These are phyloP conservation scores for Poecilia picta DNA, from an alignment of 2,797 vertebrate species.

Conservation along the genomic window DNA sequence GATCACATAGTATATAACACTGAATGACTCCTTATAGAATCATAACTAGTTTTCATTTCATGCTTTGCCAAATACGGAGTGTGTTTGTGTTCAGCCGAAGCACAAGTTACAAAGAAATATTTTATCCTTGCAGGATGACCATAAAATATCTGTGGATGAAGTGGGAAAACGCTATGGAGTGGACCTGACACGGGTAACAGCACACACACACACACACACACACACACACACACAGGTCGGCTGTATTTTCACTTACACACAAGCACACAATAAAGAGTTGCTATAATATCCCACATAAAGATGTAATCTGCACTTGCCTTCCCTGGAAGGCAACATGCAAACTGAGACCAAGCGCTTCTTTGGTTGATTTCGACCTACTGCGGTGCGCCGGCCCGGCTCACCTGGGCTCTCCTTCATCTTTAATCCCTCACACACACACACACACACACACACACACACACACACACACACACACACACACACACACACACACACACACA, in stretches of 20 bases:
- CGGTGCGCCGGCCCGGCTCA: conserved; percentile 31
- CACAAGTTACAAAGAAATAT: conserved; percentile 3
- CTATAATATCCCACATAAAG: conserved; percentile 20
- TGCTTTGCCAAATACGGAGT: conserved; percentile 11
- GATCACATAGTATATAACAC: not conserved
- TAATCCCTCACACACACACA: conserved; percentile 51
- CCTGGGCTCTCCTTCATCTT: conserved; percentile 53
- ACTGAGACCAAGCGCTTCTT: conserved; percentile 42
- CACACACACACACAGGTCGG: not conserved
- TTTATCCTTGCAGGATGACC: conserved; percentile 87
- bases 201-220: conserved; percentile 39
- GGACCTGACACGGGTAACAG: conserved; percentile 85
- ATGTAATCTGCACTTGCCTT: conserved; percentile 45
- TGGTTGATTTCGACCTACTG: conserved; percentile 38
- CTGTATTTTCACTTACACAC: conserved; percentile 3
- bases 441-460: no score
- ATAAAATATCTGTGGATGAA: conserved; percentile 88
- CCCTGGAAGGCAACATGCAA: conserved; percentile 29
- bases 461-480: no score
- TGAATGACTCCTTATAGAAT: conserved; percentile 13
- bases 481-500: no score
- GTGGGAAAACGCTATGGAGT: conserved; percentile 88
- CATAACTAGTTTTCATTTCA: conserved; percentile 2
- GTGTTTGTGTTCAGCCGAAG: not conserved
- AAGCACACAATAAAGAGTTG: conserved; percentile 25